Evolutionary conservation across 2,113 vertebrate species (phyloP), one percentile per base, ranked within the genome.

Genomic region (Seriola rivoliana): DNA sequence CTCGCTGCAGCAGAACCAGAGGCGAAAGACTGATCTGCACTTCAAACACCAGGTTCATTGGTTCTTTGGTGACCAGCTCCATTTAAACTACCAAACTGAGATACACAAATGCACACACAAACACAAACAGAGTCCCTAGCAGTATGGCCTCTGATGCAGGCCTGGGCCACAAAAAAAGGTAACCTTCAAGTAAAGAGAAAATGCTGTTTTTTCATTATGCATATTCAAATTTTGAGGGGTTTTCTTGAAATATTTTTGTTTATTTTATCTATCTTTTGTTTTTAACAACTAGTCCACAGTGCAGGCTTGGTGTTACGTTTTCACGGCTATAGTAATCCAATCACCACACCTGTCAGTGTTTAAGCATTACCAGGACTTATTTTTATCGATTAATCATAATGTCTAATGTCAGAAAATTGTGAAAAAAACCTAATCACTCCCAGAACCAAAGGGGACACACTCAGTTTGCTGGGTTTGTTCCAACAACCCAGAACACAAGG

Each of bases 1-100:
- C 93, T 92, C 68, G 71, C 67, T 75, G 78, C 84, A 80, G 81
- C 78, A 63, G 73, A 81, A 82, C 64, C 65, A 71, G 58, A 75
- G 71, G 68, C 82, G 75, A 29, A 58, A 67, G 77, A 69, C 67
- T 65, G 63, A 85, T 80, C 81, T 73, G 67, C 85, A 71, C 81
- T 86, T 62, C 75, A 78, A 85, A 71, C 73, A 81, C 71, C 73
- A 78, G 50, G 50, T 67, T 71, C 71, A 70, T 75, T 29, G 2
- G 29, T 67, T 75, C 78, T 85, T 68, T 80, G 72, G 71, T 72
- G 78, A 78, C 36, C 71, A 44, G 48, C 70, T 81, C 52, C 16
- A 36, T 66, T 76, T 58, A 58, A 66, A 48, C 32, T 42, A 58
- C 7, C 12, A 62, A 55, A 57, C 62, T 46, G 17, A 52, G 21